Evolutionary conservation across 1,140 invertebrate genomes (phyloP), one percentile per base, ranked within the genome.

Genomic region (Ceratosolen solmsi): DNA sequence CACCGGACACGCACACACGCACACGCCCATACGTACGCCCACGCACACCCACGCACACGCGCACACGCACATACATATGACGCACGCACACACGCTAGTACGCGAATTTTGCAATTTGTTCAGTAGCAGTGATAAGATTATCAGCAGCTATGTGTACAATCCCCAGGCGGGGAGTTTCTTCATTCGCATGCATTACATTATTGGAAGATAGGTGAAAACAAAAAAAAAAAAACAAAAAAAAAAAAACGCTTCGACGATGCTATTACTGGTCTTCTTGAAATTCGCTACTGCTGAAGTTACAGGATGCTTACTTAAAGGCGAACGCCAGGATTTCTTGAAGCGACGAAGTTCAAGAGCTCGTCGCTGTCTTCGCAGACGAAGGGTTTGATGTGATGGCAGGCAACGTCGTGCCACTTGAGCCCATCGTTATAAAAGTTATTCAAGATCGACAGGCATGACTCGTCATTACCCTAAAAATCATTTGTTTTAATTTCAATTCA

Each of bases 361-460:
- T 97, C 96, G 88, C 96, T 96, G 92, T 97, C 96, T 91, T 98
- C 96, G 90, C 97, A 98, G 4, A 98, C 96, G 93, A 97, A 97
- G 2, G 96, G 96, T 91, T 98, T 98, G 79, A 97, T 93, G 89
- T 98, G 96, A 89, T 97, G 96, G 87, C 97, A 97, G 76, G 96
- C 96, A 22, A 97, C 96, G 87, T 97, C 96, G 92, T 98, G 96
- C 96, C 97, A 97, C 90, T 97, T 97, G 85, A 97, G 93, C 51
- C 97, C 97, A 87, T 98, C 97, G 86, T 96, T 96, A 93, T 98
- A 98, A 93, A 97, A 97, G 90, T 98, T 97, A 92, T 97, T 98
- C 85, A 98, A 90, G 84, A 97, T 96, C 30, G 96, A 95, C 86
- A 98, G 88, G 87, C 97, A 98, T 38, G 96, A 97, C 91, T 97